Evolutionary conservation across 2,113 vertebrate species (phyloP), one percentile per base, ranked within the genome.

Genomic region (Lasiurus cinereus): DNA sequence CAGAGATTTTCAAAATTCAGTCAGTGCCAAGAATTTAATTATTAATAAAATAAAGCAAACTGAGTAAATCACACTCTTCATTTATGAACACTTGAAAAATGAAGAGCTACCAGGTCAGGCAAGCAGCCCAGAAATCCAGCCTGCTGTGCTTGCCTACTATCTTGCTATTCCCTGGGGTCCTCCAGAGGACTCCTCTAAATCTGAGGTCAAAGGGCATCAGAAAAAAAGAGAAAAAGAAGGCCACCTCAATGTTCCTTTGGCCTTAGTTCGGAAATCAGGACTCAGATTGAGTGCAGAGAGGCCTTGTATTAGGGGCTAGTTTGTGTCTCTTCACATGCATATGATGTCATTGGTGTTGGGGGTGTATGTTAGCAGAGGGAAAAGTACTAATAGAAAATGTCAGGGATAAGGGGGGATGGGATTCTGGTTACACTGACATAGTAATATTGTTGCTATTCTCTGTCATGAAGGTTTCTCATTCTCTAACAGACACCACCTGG

Each of bases 381-480:
- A 73, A 90, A n/a, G 67, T 76, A 69, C 36, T 29, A 76, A 88
- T 54, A 94, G 78, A 31, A 67, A 89, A 67, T 3, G 22, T 89
- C 31, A 69, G 36, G 27, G 33, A 36, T 56, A 76, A 77, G 46
- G 29, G 29, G 5, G 29, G n/a, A 4, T 3, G 19, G 48, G 22
- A 36, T 83, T 59, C 36, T 69, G 36, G 36, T 12, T 56, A 76
- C 56, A 48, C 13, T 27, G 27, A 69, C 22, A 1, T 83, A n/a
- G 70, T 14, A 24, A 8, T 11, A 33, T 88, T 82, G 43, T 21
- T 64, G 43, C 52, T 48, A 48, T 48, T 48, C 48, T 48, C 48
- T 48, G 12, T 48, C 48, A 48, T 48, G 48, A 48, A 48, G 48
- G 48, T 48, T 48, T 48, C 48, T 48, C 48, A 8, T 48, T 48